Conservation (phyloP, 2,888 invertebrate species). For the Pheosia gnoma region DNA sequence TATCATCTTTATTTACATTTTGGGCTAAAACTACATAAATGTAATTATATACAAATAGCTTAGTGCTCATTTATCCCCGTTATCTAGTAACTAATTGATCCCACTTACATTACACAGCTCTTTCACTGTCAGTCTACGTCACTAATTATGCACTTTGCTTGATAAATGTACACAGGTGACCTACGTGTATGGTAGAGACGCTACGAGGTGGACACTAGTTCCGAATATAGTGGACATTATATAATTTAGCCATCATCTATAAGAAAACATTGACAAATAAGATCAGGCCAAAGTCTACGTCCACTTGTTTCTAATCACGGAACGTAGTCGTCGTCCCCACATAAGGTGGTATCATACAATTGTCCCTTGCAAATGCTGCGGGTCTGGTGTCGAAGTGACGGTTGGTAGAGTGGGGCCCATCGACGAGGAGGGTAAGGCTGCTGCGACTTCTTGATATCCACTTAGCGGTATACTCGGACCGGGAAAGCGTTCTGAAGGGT, state of each 20-base stretch:
- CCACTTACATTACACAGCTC: conserved; percentile 78
- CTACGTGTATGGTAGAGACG: conserved; percentile 66
- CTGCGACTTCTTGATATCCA: conserved; percentile 79
- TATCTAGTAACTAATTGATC: conserved; percentile 80
- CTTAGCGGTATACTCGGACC: conserved; percentile 56
- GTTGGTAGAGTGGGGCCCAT: conserved; percentile 64
- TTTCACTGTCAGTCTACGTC: conserved; percentile 58
- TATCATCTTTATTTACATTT: conserved; percentile 28
- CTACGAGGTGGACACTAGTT: conserved; percentile 56
- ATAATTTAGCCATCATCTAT: conserved; percentile 23
- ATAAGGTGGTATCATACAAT: conserved; percentile 98
- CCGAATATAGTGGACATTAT: conserved; percentile 43
- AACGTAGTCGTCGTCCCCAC: conserved; percentile 95
- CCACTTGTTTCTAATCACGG: conserved; percentile 89
- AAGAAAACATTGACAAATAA: conserved; percentile 23
- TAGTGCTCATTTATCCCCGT: conserved; percentile 55
- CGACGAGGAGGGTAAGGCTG: conserved; percentile 70
- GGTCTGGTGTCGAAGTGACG: conserved; percentile 76
- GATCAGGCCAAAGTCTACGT: conserved; percentile 67
- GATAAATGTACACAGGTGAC: conserved; percentile 24
- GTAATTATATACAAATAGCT: conserved; percentile 57
- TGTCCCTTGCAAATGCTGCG: conserved; percentile 93
- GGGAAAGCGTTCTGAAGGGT: conserved; percentile 80
- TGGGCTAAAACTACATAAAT: conserved; percentile 47
- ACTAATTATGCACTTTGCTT: conserved; percentile 34